phyloP scores from a whole-genome alignment of 2,797 vertebrate species.

The Squalus acanthias region DNA sequence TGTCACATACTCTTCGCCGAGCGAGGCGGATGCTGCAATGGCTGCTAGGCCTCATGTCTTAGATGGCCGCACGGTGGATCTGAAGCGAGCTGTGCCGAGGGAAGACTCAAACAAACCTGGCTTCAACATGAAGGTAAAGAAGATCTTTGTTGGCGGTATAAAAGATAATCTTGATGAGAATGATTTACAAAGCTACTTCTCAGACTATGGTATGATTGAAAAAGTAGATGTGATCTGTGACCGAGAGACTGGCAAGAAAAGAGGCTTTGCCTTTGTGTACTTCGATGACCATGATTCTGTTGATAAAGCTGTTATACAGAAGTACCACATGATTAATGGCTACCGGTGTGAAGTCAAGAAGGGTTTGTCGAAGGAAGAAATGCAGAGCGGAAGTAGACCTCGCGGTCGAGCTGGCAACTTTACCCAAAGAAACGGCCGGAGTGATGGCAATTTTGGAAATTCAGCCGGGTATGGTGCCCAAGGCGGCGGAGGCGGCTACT shows the following conservation, averaged over 20 bases:
- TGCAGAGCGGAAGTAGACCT: slow-evolving; percentile 73
- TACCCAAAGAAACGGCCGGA: slow-evolving; percentile 50
- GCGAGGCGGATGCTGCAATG: slow-evolving; percentile 93
- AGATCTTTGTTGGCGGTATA: slow-evolving; percentile 87
- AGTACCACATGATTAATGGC: slow-evolving; percentile 88
- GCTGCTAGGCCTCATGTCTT: slow-evolving; percentile 87
- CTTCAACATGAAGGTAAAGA: slow-evolving; percentile 93
- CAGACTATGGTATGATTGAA: slow-evolving; percentile 83
- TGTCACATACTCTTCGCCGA: slow-evolving; percentile 85
- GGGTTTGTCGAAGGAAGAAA: slow-evolving; percentile 89
- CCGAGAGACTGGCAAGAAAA: slow-evolving; percentile 89
- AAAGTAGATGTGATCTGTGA: slow-evolving; percentile 94
- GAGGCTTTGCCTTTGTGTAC: slow-evolving; percentile 94
- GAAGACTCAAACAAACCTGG: slow-evolving; percentile 92
- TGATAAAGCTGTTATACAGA: slow-evolving; percentile 89
- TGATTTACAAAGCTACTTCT: slow-evolving; percentile 77
- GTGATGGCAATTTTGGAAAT: slow-evolving; percentile 67
- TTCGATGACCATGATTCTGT: slow-evolving; percentile 89
- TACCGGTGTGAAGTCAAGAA: slow-evolving; percentile 97
- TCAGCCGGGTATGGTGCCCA: slow-evolving; percentile 70
- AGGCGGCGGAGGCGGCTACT: slow-evolving; percentile 69
- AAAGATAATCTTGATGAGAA: slow-evolving; percentile 84
- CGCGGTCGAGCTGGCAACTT: slow-evolving; percentile 52
- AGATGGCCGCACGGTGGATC: slow-evolving; percentile 87
- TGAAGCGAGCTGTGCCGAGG: slow-evolving; percentile 91